Evolutionary conservation across 2,888 invertebrate species (phyloP).

Genomic region (Stenodera caucasica): DNA sequence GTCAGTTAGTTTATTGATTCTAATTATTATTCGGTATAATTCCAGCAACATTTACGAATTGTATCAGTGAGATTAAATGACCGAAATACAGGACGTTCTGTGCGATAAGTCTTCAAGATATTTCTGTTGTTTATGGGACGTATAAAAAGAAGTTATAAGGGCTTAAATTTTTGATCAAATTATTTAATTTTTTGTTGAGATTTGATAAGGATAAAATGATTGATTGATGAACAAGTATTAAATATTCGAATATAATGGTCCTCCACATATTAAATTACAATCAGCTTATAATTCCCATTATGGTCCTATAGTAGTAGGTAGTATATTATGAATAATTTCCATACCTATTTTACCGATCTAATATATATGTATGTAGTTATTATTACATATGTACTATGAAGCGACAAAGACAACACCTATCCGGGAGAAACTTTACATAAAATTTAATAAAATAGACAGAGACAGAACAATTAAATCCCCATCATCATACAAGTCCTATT

Average conservation of each 20-base stretch:
- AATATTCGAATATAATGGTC: background rate
- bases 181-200: no score
- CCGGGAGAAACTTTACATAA: background rate
- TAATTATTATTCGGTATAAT: no score
- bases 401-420: background rate
- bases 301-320: background rate
- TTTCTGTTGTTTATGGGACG: no score
- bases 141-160: no score
- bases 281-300: slow-evolving; percentile 5
- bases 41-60: no score
- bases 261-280: background rate
- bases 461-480: background rate
- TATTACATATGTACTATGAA: background rate
- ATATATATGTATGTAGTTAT: background rate
- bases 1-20: no score
- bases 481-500: background rate
- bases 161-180: no score
- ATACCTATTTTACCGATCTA: background rate
- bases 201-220: no score
- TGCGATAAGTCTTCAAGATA: no score
- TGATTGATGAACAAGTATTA: no score
- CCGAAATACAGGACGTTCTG: no score
- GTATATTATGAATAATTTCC: background rate
- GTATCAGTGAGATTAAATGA: no score
- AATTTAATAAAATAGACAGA: background rate